Conservation (phyloP, 1,140 invertebrate species). For the Bombus difficillimus region DNA sequence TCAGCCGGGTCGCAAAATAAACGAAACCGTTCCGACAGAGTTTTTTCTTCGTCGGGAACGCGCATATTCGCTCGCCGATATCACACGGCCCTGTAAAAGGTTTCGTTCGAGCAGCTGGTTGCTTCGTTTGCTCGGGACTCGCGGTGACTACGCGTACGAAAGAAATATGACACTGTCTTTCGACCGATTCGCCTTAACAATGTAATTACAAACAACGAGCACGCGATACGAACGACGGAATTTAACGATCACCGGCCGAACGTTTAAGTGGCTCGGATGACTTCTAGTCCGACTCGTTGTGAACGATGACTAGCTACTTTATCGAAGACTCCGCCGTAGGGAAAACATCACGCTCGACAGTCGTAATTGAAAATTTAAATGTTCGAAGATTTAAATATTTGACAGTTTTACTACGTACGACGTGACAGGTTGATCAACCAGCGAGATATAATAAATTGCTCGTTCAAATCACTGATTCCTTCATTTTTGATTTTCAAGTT, state of each 20-base stretch:
- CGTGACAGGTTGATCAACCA: too few relatives aligned
- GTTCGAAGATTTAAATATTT: too few relatives aligned
- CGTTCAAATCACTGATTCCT: too few relatives aligned
- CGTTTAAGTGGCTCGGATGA: slow-evolving; percentile 38
- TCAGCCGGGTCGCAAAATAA: neutral
- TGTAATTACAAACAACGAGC: slow-evolving; percentile 60
- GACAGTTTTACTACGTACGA: too few relatives aligned
- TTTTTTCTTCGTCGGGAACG: neutral
- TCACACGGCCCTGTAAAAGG: neutral
- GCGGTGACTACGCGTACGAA: slow-evolving; percentile 9
- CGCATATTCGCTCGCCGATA: neutral
- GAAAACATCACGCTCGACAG: neutral
- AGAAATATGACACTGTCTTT: slow-evolving; percentile 37
- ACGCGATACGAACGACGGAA: slow-evolving; percentile 47
- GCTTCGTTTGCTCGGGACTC: slow-evolving; percentile 7
- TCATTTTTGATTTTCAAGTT: too few relatives aligned
- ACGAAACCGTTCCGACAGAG: neutral
- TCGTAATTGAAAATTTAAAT: neutral
- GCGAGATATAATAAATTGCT: too few relatives aligned
- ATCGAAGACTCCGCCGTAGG: neutral
- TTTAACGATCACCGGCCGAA: slow-evolving; percentile 38
- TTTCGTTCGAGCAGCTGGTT: slow-evolving; percentile 25
- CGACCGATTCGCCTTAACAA: slow-evolving; percentile 46
- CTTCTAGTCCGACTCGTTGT: neutral
- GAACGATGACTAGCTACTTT: neutral